These are phyloP conservation scores for Capromys pilorides DNA, from an alignment of 2,797 vertebrate genomes.

Conservation along the genomic window DNA sequence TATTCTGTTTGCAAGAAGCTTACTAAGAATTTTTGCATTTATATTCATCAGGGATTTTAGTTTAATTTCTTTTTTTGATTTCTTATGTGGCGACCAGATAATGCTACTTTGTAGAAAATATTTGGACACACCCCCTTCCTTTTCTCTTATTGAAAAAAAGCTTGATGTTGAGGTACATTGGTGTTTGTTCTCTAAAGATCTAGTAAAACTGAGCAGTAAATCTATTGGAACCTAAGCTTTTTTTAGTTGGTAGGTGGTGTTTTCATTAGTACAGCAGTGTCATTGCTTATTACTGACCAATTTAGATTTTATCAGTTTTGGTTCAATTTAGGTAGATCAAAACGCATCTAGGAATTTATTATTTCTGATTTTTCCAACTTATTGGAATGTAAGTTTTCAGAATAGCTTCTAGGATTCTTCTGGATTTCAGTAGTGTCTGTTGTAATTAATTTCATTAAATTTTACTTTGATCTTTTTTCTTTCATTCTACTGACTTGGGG, in stretches of 20 bases:
- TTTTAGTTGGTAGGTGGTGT: neutral
- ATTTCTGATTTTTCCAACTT: neutral
- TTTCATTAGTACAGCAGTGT: neutral
- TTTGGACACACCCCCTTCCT: neutral
- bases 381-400: neutral
- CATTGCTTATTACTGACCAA: neutral
- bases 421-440: neutral
- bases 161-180: neutral
- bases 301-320: neutral
- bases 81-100: neutral
- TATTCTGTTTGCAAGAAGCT: neutral
- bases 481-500: neutral
- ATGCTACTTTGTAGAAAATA: neutral
- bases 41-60: neutral
- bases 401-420: neutral
- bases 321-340: neutral
- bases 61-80: neutral
- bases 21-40: neutral
- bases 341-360: neutral
- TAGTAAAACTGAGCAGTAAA: neutral
- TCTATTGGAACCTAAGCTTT: neutral
- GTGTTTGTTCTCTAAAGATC: neutral
- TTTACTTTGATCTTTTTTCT: neutral
- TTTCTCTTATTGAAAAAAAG: neutral
- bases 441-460: neutral